Conservation (phyloP, 2,113 vertebrate species). For the Neogobius melanostomus region DNA sequence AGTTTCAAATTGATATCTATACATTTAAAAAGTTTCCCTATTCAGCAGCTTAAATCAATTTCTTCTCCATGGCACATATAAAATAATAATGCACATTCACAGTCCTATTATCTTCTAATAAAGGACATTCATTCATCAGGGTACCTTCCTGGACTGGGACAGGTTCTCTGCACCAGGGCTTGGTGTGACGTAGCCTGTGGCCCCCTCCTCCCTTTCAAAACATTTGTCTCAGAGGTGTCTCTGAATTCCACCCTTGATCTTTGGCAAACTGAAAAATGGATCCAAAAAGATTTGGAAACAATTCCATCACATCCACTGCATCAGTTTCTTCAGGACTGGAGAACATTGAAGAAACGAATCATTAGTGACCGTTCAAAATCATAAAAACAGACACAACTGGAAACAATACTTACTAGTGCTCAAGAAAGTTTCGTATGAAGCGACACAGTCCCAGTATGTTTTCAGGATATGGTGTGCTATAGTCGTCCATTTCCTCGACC, state of each 20-base stretch:
- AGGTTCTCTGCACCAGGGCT: neutral
- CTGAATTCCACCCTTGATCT: constrained; percentile 47
- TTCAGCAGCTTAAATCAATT: no score
- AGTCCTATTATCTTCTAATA: no score
- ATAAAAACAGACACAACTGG: neutral
- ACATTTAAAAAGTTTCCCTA: no score
- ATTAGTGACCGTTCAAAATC: neutral
- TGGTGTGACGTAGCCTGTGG: neutral
- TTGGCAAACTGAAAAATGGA: constrained; percentile 54
- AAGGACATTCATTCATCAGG: no score
- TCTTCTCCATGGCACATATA: no score
- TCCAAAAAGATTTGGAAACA: constrained; percentile 62
- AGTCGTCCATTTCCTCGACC: neutral
- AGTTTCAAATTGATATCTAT: no score
- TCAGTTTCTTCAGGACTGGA: constrained; percentile 33
- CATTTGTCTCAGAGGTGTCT: constrained; percentile 35
- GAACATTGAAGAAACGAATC: neutral
- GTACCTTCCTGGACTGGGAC: no score
- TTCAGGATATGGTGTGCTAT: no score
- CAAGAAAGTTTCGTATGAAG: neutral
- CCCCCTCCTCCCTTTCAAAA: constrained; percentile 20
- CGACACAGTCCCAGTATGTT: neutral
- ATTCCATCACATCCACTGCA: constrained; percentile 3
- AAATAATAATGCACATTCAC: no score
- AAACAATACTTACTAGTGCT: neutral